Evolutionary conservation across 1,140 invertebrate genomes (phyloP), one percentile per base, ranked within the genome.

Genomic region (Brachionus calyciflorus): DNA sequence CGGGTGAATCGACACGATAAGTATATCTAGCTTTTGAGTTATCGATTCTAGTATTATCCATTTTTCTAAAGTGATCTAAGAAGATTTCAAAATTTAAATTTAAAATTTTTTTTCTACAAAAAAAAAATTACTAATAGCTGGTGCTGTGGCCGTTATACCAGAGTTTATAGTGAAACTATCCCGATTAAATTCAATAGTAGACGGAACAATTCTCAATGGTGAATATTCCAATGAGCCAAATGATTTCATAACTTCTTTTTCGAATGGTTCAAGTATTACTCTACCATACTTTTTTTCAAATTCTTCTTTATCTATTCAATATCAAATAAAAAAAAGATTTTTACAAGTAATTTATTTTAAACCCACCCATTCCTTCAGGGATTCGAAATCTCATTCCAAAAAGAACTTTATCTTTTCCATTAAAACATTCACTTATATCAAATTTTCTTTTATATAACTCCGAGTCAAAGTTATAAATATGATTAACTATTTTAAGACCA

Each of bases 61-160:
- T 21, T 55, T 73, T 49, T 37, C 46, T 73, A 24, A 73, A 73
- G 40, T 73, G 69, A 49, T 51, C 69, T 73, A 17, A 73, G 51
- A 49, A 19, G 14, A n/a, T 17, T 63, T 63, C 40, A 24, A 17
- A 17, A 51, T n/a, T 46, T 6, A 1, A 7, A 19, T 17, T 14
- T 69, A 33, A 26, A 46, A 24, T 26, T 69, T 44, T 19, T 21
- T 41, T 24, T 21, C 21, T 53, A n/a, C n/a, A n/a, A 24, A 26
- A 21, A 3, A 40, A 17, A 33, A 28, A n/a, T 48, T 33, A 73
- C 69, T 37, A 6, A 49, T 49, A 2, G 28, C 46, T 33, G 33
- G 17, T 5, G 51, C 69, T 17, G 46, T 33, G 12, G n/a, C 46
- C 0, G 19, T 53, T 4, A 73, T 33, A 24, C 69, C 69, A 14